Evolutionary conservation across 23 tunicate species (phyloP).

Genomic region (Clavelina lepadiformis): DNA sequence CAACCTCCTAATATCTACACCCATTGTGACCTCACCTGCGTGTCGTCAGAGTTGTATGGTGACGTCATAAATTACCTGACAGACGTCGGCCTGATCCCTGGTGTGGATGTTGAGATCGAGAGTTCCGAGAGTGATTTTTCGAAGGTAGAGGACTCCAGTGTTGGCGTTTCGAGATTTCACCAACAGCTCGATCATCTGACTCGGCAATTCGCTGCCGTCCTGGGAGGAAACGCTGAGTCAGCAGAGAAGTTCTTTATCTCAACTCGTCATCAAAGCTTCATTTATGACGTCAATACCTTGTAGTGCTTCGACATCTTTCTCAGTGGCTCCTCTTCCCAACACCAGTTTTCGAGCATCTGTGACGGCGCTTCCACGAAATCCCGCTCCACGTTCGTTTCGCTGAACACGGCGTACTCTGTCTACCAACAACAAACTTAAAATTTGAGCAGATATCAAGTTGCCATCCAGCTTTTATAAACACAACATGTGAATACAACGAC

Average conservation of each 20-base stretch:
- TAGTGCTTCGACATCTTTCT: conserved; percentile 71
- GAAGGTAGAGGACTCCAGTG: conserved; percentile 70
- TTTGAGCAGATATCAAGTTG: too few relatives aligned
- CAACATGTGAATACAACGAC: conserved; percentile 7
- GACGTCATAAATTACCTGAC: conserved; percentile 30
- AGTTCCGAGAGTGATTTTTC: conserved; percentile 68
- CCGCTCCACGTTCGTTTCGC: conserved; percentile 84
- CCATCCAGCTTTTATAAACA: neutral
- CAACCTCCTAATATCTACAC: too few relatives aligned
- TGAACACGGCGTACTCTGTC: conserved; percentile 65
- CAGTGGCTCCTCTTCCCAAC: conserved; percentile 85
- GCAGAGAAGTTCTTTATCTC: too few relatives aligned
- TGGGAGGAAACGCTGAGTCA: conserved; percentile 16
- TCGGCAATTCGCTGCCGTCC: conserved; percentile 62
- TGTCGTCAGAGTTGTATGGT: neutral
- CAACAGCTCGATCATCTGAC: conserved; percentile 44
- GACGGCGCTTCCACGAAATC: conserved; percentile 96
- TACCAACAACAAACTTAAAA: too few relatives aligned
- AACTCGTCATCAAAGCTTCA: too few relatives aligned
- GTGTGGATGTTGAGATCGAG: conserved; percentile 77
- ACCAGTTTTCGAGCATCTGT: conserved; percentile 96
- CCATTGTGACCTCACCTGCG: too few relatives aligned
- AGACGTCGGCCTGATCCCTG: conserved; percentile 31
- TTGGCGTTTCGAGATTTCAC: conserved; percentile 85
- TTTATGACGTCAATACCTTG: too few relatives aligned